Base-by-base conservation (phyloP, 2,797 vertebrate species). In the Rhinella marina region DNA sequence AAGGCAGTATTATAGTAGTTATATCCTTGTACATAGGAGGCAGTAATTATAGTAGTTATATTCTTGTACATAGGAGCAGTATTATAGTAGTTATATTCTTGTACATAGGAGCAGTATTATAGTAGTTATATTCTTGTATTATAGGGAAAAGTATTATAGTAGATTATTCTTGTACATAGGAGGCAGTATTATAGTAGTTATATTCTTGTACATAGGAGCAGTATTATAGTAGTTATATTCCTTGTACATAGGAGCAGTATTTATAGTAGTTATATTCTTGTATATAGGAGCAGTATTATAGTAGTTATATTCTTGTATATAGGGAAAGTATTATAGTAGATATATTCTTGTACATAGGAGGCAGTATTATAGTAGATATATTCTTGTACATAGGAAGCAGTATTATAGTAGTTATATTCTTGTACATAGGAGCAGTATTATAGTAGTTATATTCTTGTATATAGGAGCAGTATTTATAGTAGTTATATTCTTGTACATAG, bases 361-460 rank as follows among this genome's bases (percentile, higher is more conserved):
- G 61, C 23, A 66, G n/a, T 66, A 66, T 66, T 66, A 66, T 66
- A 66, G 62, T 66, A 66, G n/a, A 13, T 66, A 27, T 66, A 66
- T 66, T 66, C 62, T 27, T 66, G n/a, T 66, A 66, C 11, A 66
- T 66, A 66, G 62, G 62, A 3, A n/a, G n/a, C n/a, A 66, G 62
- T 66, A 66, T 66, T 66, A 66, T 66, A 66, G 62, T 66, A 66
- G 62, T 14, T 66, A 66, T 66, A 66, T 66, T 66, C 62, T 25
- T 66, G 62, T 66, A 29, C 17, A 41, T 72, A 41, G 29, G 29
- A 10, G 29, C 29, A 72, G 29, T 41, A 72, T 72, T 72, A 72
- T 72, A 72, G 16, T 72, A 72, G 68, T 72, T 72, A 72, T 72
- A 72, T 72, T 72, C 68, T 21, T 72, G 68, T 72, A 72, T 17